Evolutionary conservation across 2,113 vertebrate genomes (phyloP).

Genomic region (Pseudopipra pipra): DNA sequence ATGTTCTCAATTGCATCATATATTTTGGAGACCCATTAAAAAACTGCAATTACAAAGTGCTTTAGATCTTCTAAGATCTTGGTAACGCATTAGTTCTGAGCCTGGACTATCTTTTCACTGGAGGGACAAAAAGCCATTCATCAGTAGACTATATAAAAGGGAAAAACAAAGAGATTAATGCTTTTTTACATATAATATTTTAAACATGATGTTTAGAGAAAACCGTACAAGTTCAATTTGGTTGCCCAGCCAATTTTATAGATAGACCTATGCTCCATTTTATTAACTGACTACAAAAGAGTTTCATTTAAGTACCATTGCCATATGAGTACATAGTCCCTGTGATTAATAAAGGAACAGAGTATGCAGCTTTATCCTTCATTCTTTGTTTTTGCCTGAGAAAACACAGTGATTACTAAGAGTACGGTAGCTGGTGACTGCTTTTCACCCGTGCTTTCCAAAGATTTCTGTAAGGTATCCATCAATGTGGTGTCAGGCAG

Average conservation of each 20-base stretch:
- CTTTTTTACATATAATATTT: neutral
- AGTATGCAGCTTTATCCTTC: neutral
- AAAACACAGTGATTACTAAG: neutral
- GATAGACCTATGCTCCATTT: neutral
- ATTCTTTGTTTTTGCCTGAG: neutral
- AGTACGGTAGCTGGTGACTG: neutral
- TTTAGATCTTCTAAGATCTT: neutral
- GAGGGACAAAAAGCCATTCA: neutral
- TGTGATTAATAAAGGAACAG: neutral
- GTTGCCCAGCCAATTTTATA: neutral
- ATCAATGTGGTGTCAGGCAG: neutral
- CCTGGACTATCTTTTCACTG: neutral
- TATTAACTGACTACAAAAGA: neutral
- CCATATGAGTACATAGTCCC: neutral
- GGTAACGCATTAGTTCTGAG: neutral
- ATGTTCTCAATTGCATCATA: neutral
- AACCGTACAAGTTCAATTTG: neutral
- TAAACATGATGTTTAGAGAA: neutral
- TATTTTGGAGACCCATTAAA: neutral
- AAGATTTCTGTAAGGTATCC: neutral
- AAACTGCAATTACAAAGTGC: neutral
- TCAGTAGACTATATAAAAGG: neutral
- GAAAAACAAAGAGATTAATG: neutral
- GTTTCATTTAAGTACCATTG: neutral
- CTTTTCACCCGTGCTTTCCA: neutral